Base-by-base conservation (phyloP, 2,797 vertebrate genomes). In the Dicrostonyx torquatus region DNA sequence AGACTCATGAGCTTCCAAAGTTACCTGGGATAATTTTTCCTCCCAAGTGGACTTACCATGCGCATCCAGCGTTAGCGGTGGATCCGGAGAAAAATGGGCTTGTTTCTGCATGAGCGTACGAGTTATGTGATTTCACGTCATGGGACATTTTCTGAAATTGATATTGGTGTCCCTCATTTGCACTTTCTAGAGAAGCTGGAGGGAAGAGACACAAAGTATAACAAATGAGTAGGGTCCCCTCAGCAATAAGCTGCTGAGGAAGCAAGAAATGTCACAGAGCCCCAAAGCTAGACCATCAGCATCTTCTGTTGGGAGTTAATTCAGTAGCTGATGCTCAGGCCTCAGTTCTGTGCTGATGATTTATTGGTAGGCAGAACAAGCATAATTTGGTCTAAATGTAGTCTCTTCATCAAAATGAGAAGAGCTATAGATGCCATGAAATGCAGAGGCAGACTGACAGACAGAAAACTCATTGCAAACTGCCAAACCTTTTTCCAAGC, bases 11-110 rank as follows among this genome's bases (percentile, higher is more conserved):
- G 3, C 8, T 76, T 88, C 64, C 24, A 95, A 96, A 84, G 29
- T 73, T 91, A 89, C 20, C 13, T 58, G 24, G 8, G 7, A 70
- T 79, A 70, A 50, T 76, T 55, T 66, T 68, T 55, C 14, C 91
- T 50, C 4, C 3, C 84, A 87, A 95, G 55, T 92, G 17, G 11
- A 24, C 76, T 94, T 86, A 64, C 1, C 0, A 8, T 83, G 6
- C 82, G 9, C 55, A 29, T 58, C 80, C 43, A 53, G 95, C 45
- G 34, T 94, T 68, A 12, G 1, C 45, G 84, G 11, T 48, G 14
- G n/a, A 70, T 93, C 50, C 60, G 70, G 89, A 70, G 45, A 31
- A 87, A 95, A 96, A 92, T 87, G 87, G 58, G 7, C 29, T 95
- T 90, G 82, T 72, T 82, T 95, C 60, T 86, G 29, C n/a, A 58